phyloP scores from a whole-genome alignment of 2,888 invertebrate genomes.

The Acanthosepion pharaonis region DNA sequence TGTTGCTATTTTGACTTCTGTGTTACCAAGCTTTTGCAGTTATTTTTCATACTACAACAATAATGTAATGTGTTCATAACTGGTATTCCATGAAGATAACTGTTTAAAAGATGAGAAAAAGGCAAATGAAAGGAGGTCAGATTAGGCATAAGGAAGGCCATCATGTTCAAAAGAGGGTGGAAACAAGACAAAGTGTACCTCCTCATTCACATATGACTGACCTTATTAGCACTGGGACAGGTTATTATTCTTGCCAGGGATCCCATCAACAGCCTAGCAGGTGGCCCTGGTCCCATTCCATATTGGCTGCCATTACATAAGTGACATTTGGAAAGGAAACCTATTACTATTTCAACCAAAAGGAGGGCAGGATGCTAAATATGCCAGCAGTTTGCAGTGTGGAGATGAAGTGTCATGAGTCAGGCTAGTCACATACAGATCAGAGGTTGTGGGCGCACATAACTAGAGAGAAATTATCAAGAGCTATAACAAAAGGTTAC shows the following conservation, averaged over 20 bases:
- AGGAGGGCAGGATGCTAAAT: conserved; percentile 6
- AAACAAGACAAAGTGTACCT: background rate
- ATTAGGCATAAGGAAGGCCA: too few species aligned
- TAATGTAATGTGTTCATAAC: too few species aligned
- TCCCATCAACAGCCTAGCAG: background rate
- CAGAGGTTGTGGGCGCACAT: background rate
- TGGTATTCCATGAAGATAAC: background rate
- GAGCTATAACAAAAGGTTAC: conserved; percentile 33
- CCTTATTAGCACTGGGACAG: background rate
- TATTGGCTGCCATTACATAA: conserved; percentile 33
- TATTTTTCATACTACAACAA: too few species aligned
- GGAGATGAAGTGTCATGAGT: background rate
- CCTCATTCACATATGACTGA: background rate
- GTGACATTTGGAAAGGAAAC: background rate
- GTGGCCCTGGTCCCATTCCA: background rate
- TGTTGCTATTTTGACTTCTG: too few species aligned
- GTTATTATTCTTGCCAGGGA: background rate
- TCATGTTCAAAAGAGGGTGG: background rate
- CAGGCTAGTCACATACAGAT: background rate
- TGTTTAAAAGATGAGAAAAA: too few species aligned
- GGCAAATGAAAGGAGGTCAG: too few species aligned
- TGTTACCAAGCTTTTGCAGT: too few species aligned
- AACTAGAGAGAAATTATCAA: background rate
- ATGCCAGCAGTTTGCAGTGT: background rate
- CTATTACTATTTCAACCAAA: background rate